A percentile compares a stretch with the other conserved stretches of the same genome.
Evolutionary conservation across 2,888 invertebrate species (phyloP).

Genomic region (Xestia sexstrigata): DNA sequence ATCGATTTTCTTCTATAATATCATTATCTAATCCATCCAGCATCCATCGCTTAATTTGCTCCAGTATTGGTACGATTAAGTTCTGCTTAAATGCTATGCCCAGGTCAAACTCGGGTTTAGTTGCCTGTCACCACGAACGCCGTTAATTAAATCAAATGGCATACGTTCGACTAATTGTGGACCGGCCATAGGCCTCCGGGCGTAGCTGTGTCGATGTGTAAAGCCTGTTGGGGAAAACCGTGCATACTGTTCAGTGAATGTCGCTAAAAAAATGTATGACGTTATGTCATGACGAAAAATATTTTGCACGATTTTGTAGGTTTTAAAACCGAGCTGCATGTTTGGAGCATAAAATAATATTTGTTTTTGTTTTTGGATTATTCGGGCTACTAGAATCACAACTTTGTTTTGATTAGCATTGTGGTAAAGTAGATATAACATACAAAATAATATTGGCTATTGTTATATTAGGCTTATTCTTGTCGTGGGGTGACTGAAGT

Average conservation of each 20-base stretch:
- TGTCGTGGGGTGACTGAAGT: slow-evolving; percentile 30
- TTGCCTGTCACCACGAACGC: slow-evolving; percentile 36
- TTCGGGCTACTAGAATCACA: neutral
- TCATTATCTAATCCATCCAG: slow-evolving; percentile 11
- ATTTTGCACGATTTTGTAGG: neutral
- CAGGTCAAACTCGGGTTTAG: slow-evolving; percentile 27
- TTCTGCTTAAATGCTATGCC: slow-evolving; percentile 32
- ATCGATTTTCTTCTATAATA: neutral
- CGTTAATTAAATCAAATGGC: slow-evolving; percentile 54
- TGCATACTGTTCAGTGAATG: slow-evolving; percentile 4
- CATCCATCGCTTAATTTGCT: slow-evolving; percentile 19
- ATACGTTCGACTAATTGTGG: slow-evolving; percentile 55
- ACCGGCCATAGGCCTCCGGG: slow-evolving; percentile 31
- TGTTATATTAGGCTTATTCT: neutral
- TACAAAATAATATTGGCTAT: neutral
- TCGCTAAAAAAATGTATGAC: neutral
- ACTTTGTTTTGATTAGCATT: neutral
- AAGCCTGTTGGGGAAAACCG: slow-evolving; percentile 20
- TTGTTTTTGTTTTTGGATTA: neutral
- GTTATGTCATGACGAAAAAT: neutral
- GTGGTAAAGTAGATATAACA: neutral
- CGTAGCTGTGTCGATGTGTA: slow-evolving; percentile 25
- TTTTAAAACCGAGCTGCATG: neutral
- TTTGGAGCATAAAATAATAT: neutral
- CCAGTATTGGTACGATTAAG: slow-evolving; percentile 19